Evolutionary conservation across 2,888 invertebrate species (phyloP), one percentile per base, ranked within the genome.

Genomic region (Habrosyne pyritoides): DNA sequence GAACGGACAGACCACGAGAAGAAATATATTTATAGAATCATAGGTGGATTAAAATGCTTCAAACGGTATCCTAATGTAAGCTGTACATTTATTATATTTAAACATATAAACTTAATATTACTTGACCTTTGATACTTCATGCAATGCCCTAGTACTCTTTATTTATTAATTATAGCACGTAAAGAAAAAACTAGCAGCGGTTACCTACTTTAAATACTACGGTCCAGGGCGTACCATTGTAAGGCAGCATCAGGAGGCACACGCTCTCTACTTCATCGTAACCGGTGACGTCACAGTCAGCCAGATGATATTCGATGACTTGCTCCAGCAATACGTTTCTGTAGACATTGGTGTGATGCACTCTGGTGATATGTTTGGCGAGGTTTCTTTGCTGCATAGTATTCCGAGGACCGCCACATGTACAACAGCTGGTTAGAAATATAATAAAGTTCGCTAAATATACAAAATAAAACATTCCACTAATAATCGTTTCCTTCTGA

Each of bases 341-440:
- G 81, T 89, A 18, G 92, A 93, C 14, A 81, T 94, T 8, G 94
- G 93, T 5, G 75, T 74, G 0, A 89, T 95, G 82, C 89, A 89
- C 22, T 63, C 93, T 0, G 95, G 95, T 0, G 94, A 94, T 54
- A 93, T 94, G 90, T 95, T 95, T 67, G 96, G 95, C 0, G 95
- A 95, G 81, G 93, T 95, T 12, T 94, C 95, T 0, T 77, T 95
- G 42, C 75, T 95, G 53, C 94, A 95, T 65, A 91, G 91, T 22
- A 93, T 94, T 48, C 91, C 91, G 5, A 90, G 95, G 72, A 93
- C 94, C 7, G 94, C 94, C 18, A 95, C 95, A 0, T 93, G 93
- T 55, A 91, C 92, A 8, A 94, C 94, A 26, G 71, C 75, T 55
- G 93, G 94, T 94, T 67, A 85, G 82, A 70, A 22, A 63, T 55